These are phyloP conservation scores for Galerucella calmariensis DNA, from an alignment of 2,888 invertebrate genomes.

Conservation along the genomic window DNA sequence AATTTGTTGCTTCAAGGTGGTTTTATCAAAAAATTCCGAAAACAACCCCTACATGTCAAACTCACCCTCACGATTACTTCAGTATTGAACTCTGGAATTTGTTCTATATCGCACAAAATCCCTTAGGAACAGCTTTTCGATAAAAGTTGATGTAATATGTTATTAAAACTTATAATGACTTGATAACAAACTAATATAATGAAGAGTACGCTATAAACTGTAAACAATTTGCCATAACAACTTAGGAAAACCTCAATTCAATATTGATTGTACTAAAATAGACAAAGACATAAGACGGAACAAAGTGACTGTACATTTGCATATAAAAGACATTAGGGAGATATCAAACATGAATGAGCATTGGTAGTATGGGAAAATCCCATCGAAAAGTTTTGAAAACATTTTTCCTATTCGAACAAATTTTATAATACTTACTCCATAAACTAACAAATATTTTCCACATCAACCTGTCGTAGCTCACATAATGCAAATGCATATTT, in stretches of 20 bases:
- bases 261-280: neutral
- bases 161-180: no score
- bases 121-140: no score
- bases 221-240: neutral
- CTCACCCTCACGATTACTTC: no score
- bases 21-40: no score
- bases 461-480: neutral
- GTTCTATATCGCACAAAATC: no score
- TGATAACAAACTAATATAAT: no score
- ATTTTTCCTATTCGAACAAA: neutral
- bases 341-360: neutral
- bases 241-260: neutral
- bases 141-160: no score
- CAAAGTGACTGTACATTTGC: neutral
- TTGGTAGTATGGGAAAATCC: neutral
- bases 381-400: neutral
- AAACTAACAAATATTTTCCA: slow-evolving; percentile 1
- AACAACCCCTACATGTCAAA: no score
- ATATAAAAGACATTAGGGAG: neutral
- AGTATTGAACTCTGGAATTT: no score
- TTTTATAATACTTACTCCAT: neutral
- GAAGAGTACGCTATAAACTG: no score
- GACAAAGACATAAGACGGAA: neutral
- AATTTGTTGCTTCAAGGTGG: no score
- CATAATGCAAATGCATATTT: neutral